Conservation (phyloP, 2,797 vertebrate species). For the Dryobates pubescens region DNA sequence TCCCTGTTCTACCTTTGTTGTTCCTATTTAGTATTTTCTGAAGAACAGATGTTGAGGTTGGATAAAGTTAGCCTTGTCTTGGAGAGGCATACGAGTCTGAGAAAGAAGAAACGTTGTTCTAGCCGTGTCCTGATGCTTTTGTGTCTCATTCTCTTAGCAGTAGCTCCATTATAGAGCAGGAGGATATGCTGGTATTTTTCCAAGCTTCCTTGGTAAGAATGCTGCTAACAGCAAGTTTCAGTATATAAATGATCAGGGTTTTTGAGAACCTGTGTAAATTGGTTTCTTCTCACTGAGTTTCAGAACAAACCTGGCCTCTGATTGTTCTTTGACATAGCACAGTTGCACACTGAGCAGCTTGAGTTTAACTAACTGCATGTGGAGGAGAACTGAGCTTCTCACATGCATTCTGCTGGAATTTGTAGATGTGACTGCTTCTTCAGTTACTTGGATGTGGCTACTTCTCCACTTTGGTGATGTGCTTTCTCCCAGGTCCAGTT, state of each 20-base stretch:
- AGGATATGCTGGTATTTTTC: not conserved
- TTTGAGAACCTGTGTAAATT: not conserved
- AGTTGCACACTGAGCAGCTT: not conserved
- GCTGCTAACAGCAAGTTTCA: not conserved
- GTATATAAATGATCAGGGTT: not conserved
- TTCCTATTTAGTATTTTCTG: not conserved
- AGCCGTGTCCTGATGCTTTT: not conserved
- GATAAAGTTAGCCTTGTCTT: not conserved
- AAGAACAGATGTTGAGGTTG: not conserved
- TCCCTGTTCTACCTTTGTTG: not conserved
- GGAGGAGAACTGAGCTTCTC: not conserved
- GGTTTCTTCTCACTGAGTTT: not conserved
- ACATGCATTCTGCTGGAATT: not conserved
- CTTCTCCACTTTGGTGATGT: not conserved
- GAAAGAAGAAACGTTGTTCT: not conserved
- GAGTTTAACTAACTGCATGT: not conserved
- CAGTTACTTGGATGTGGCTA: not conserved
- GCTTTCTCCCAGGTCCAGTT: not conserved
- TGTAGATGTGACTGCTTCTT: not conserved
- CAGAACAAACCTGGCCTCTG: not conserved
- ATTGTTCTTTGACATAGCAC: not conserved
- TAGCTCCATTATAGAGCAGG: not conserved
- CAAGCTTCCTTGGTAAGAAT: not conserved
- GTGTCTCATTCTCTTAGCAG: not conserved
- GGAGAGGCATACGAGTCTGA: not conserved